Conservation (phyloP, 2,888 invertebrate species). For the Hyppa rectilinea region DNA sequence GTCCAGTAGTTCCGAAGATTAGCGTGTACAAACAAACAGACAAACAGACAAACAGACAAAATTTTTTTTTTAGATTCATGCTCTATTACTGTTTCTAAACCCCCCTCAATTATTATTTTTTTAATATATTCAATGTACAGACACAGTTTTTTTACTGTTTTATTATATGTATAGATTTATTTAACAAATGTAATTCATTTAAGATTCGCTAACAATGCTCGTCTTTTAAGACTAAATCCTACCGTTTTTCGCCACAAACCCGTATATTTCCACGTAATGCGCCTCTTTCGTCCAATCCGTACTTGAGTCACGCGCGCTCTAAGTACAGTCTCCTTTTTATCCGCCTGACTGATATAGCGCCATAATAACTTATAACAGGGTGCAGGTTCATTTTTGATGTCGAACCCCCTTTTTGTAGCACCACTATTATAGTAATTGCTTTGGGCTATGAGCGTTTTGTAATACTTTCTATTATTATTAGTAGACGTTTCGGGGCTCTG, state of each 20-base stretch:
- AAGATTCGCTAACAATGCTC: background rate
- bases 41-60: too few relatives aligned
- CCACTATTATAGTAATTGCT: slow-evolving; percentile 41
- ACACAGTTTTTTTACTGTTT: too few relatives aligned
- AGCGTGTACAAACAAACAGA: too few relatives aligned
- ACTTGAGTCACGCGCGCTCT: slow-evolving; percentile 81
- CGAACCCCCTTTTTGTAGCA: slow-evolving; percentile 45
- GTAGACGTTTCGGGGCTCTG: background rate
- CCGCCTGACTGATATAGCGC: slow-evolving; percentile 69
- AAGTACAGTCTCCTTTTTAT: slow-evolving; percentile 80
- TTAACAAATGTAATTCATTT: background rate
- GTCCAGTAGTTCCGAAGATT: too few relatives aligned
- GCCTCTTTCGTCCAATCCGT: slow-evolving; percentile 73
- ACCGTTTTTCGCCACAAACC: slow-evolving; percentile 6
- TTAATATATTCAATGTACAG: too few relatives aligned
- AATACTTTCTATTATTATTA: slow-evolving; percentile 20
- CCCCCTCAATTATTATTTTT: too few relatives aligned
- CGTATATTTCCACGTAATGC: slow-evolving; percentile 73
- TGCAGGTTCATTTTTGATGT: slow-evolving; percentile 58
- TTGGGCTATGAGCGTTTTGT: slow-evolving; percentile 23
- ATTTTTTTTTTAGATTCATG: too few relatives aligned
- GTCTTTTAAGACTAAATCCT: background rate
- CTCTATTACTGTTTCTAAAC: too few relatives aligned
- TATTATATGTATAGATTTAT: too few relatives aligned
- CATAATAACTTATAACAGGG: slow-evolving; percentile 65